phyloP scores from a whole-genome alignment of 2,888 invertebrate species.

The Apodemia mormo region DNA sequence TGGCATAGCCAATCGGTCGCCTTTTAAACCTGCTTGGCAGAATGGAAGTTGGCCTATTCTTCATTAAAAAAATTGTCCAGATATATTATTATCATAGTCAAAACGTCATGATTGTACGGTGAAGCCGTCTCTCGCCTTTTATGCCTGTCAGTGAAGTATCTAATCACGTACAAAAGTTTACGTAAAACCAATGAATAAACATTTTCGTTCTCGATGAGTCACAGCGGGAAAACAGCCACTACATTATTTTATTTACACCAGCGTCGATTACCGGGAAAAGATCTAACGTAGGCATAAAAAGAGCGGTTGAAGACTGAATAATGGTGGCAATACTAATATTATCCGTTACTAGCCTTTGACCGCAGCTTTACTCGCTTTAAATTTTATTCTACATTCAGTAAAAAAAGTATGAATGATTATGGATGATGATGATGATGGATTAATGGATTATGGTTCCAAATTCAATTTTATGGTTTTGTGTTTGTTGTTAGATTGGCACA shows the following conservation, averaged over 20 bases:
- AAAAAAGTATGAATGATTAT: too few relatives aligned
- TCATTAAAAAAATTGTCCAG: too few relatives aligned
- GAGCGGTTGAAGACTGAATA: neutral
- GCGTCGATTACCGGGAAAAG: neutral
- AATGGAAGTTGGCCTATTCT: too few relatives aligned
- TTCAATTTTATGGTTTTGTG: too few relatives aligned
- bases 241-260: neutral
- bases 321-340: neutral
- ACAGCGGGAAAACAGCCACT: neutral
- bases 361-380: neutral
- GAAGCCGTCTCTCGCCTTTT: neutral
- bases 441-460: too few relatives aligned
- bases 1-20: too few relatives aligned
- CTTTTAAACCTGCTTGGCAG: too few relatives aligned
- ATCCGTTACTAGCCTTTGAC: neutral
- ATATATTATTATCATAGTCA: too few relatives aligned
- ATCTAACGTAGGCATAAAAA: neutral
- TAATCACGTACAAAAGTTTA: neutral
- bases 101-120: neutral
- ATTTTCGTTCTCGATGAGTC: neutral
- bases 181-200: neutral
- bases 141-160: neutral
- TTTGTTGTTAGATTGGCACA: too few relatives aligned
- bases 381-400: too few relatives aligned
- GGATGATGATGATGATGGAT: too few relatives aligned